Conservation (phyloP, 2,888 invertebrate genomes). For the Megamerina dolium region DNA sequence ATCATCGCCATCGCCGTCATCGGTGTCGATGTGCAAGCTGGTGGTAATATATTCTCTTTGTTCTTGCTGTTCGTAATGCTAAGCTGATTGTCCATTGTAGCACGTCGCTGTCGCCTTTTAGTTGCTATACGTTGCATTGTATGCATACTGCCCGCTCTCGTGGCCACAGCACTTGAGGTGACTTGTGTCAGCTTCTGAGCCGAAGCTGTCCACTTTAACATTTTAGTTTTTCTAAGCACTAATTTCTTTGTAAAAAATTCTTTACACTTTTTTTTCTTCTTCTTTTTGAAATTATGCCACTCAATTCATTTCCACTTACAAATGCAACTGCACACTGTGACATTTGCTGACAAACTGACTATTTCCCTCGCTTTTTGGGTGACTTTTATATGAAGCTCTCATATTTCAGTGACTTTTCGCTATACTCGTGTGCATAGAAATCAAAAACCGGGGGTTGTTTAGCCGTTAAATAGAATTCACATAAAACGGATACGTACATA, state of each 20-base stretch:
- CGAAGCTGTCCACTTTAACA: slow-evolving; percentile 47
- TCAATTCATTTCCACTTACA: neutral
- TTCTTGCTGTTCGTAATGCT: no score
- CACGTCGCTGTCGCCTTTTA: slow-evolving; percentile 31
- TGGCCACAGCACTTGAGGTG: slow-evolving; percentile 11
- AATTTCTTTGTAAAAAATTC: no score
- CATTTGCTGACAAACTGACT: slow-evolving; percentile 44
- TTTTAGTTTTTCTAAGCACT: no score
- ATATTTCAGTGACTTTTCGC: no score
- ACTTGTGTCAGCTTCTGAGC: slow-evolving; percentile 32
- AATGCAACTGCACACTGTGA: slow-evolving; percentile 14
- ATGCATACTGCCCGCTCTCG: slow-evolving; percentile 7
- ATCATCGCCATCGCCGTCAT: slow-evolving; percentile 20
- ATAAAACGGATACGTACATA: neutral
- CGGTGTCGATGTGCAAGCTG: slow-evolving; percentile 37
- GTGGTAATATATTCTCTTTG: slow-evolving; percentile 37
- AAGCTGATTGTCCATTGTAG: slow-evolving; percentile 39
- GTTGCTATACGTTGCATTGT: slow-evolving; percentile 15
- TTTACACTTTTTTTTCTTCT: no score
- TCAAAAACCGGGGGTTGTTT: slow-evolving; percentile 10
- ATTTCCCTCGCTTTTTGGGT: slow-evolving; percentile 18
- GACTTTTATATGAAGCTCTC: no score
- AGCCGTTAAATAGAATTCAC: slow-evolving; percentile 10
- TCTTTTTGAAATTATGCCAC: neutral
- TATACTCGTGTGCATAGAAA: no score